Percentiles rank a stretch among this genome's conserved stretches.
These are phyloP conservation scores for Myanophis thanlyinensis DNA, from an alignment of 2,113 vertebrate species.

Conservation along the genomic window DNA sequence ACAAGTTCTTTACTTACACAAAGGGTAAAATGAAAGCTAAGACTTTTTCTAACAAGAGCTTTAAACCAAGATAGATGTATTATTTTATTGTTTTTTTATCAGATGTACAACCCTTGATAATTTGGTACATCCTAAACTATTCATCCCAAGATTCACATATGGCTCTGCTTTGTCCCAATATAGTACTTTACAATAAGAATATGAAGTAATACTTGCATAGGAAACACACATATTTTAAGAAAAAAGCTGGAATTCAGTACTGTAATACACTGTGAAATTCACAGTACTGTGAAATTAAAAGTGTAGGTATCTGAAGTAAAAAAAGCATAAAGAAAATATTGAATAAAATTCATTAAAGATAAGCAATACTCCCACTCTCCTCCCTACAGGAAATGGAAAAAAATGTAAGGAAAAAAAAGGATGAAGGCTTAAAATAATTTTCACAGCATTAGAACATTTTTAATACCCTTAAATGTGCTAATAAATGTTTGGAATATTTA, in stretches of 20 bases:
- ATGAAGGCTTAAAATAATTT: background rate
- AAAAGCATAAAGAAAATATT: background rate
- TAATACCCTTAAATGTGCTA: background rate
- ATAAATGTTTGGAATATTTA: background rate
- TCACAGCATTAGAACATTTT: background rate
- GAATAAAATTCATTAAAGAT: background rate
- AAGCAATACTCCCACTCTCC: fast-evolving
- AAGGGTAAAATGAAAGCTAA: conserved; percentile 44
- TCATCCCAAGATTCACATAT: background rate
- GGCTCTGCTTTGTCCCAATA: background rate
- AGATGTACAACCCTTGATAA: background rate
- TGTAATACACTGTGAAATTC: too few species aligned
- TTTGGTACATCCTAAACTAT: background rate
- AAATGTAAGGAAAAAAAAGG: background rate
- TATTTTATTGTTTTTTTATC: background rate
- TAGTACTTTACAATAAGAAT: background rate
- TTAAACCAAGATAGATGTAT: background rate
- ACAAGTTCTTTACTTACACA: conserved; percentile 30
- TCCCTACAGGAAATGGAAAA: background rate
- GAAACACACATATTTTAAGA: background rate
- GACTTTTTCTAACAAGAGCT: background rate
- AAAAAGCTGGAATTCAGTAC: background rate
- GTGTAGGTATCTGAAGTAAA: background rate
- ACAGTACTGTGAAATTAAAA: background rate
- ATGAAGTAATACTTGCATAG: background rate